phyloP scores from a whole-genome alignment of 92 coral and sea anemone genomes.

The Montipora capitata region DNA sequence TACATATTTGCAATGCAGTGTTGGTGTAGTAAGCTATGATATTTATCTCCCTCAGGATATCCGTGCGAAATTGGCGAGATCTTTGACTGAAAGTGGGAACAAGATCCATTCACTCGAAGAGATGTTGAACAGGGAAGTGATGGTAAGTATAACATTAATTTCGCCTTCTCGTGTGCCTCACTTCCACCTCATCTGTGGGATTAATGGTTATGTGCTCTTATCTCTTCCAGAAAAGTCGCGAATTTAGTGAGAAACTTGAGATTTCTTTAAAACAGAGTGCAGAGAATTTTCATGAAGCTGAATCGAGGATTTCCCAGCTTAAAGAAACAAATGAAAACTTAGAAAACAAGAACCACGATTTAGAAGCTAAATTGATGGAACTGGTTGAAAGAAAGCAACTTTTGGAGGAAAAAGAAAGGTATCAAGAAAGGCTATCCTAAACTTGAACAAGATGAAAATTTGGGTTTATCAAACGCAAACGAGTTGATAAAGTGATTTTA shows the following conservation, averaged over 20 bases:
- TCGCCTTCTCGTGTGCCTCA: too few species aligned
- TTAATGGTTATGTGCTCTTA: background rate
- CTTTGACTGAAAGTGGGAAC: slow-evolving; percentile 50
- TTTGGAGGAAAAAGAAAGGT: slow-evolving; percentile 62
- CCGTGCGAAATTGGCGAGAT: slow-evolving; percentile 20
- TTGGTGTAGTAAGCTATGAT: too few species aligned
- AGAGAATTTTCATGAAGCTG: slow-evolving; percentile 62
- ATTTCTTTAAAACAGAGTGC: slow-evolving; percentile 54
- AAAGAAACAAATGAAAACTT: slow-evolving; percentile 43
- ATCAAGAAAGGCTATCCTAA: background rate
- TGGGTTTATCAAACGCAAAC: too few species aligned
- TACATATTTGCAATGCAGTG: too few species aligned
- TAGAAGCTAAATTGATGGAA: slow-evolving; percentile 75
- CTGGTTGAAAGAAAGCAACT: slow-evolving; percentile 59
- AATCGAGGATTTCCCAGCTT: slow-evolving; percentile 60
- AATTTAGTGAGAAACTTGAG: slow-evolving; percentile 69
- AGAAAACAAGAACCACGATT: slow-evolving; percentile 66
- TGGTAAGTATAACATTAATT: slow-evolving; percentile 40
- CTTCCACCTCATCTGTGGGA: too few species aligned
- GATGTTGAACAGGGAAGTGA: slow-evolving; percentile 57
- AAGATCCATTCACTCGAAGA: slow-evolving; percentile 61
- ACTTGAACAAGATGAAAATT: too few species aligned
- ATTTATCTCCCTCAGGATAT: slow-evolving; percentile 1
- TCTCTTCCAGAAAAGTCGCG: slow-evolving; percentile 69
- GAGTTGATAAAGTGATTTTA: too few species aligned